A percentile compares a stretch with the other conserved stretches of the same genome.
Conservation (phyloP, 2,113 vertebrate species). For the Sander vitreus region DNA sequence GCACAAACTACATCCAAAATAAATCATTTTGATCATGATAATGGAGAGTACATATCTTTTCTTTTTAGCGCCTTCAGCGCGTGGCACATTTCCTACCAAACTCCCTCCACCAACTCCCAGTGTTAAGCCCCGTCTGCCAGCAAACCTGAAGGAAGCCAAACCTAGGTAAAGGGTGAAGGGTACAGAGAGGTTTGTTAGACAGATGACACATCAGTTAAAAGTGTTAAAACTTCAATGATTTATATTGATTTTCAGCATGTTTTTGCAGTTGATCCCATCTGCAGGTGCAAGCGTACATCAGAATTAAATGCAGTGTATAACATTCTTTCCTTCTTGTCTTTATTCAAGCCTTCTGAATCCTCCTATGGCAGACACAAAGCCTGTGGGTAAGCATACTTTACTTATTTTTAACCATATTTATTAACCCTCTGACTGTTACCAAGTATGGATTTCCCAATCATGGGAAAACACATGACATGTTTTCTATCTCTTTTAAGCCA, state of each 20-base stretch:
- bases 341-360: conserved; percentile 67
- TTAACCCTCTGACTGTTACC: background rate
- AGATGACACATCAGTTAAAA: background rate
- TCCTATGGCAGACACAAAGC: conserved; percentile 48
- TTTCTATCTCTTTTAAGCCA: conserved; percentile 55
- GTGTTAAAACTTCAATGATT: background rate
- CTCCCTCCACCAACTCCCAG: conserved; percentile 40
- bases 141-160: conserved; percentile 69
- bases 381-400: conserved; percentile 61
- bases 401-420: background rate
- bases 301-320: conserved; percentile 12
- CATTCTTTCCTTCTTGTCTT: conserved; percentile 24
- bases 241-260: background rate
- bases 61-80: conserved; percentile 37
- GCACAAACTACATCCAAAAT: background rate
- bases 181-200: background rate
- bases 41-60: background rate
- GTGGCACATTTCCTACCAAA: conserved; percentile 53
- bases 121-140: conserved; percentile 61
- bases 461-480: background rate
- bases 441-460: background rate
- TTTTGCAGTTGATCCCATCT: background rate
- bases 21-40: background rate
- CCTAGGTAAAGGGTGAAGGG: conserved; percentile 56
- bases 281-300: background rate